Percentiles rank a stretch among this genome's conserved stretches.
Evolutionary conservation across 2,888 invertebrate species (phyloP).

Genomic region (Acanthopleura granulata): DNA sequence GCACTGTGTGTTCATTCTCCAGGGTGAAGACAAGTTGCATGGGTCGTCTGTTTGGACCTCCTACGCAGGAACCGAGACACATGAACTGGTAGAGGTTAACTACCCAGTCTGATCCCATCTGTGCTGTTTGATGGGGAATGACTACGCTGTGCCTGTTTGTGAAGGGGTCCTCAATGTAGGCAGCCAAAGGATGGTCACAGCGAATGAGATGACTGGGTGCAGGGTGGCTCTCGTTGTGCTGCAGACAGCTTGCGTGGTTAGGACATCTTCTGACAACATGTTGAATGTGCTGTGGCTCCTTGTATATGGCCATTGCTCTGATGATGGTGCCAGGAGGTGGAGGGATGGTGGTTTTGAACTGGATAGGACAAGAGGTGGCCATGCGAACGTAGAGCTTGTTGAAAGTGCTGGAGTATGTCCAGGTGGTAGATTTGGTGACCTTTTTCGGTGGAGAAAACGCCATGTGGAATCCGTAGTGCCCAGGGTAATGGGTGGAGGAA

Average conservation of each 20-base stretch:
- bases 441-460: neutral
- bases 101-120: neutral
- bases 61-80: slow-evolving; percentile 13
- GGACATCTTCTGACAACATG: neutral
- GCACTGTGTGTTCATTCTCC: slow-evolving; percentile 7
- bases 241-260: slow-evolving; percentile 4
- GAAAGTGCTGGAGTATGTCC: slow-evolving; percentile 2
- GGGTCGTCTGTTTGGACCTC: slow-evolving; percentile 6
- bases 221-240: slow-evolving; percentile 3
- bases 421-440: slow-evolving; percentile 1
- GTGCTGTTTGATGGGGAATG: neutral
- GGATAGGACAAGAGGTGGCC: slow-evolving; percentile 4
- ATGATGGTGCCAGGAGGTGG: slow-evolving; percentile 7
- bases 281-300: slow-evolving; percentile 7
- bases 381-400: slow-evolving; percentile 12
- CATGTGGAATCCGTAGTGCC: neutral
- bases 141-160: slow-evolving; percentile 6
- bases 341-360: neutral
- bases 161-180: neutral
- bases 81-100: slow-evolving; percentile 15
- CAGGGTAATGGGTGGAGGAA: neutral
- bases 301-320: slow-evolving; percentile 2
- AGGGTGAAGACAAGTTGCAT: slow-evolving; percentile 5
- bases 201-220: slow-evolving; percentile 17
- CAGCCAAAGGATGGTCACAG: neutral